Conservation (phyloP, 2,113 vertebrate species). For the Barbus barbus region DNA sequence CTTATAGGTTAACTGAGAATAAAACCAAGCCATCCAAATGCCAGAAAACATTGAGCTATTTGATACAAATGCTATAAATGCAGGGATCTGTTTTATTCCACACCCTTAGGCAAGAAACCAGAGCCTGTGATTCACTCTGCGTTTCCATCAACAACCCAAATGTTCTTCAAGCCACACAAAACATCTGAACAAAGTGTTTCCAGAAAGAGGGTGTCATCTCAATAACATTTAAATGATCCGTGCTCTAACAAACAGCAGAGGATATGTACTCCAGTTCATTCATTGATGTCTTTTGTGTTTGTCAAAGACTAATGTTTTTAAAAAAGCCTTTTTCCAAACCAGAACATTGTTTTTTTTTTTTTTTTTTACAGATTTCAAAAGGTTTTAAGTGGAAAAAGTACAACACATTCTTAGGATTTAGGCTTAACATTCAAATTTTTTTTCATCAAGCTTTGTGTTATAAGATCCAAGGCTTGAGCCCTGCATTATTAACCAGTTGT, state of each 20-base stretch:
- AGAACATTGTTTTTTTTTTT: too few species aligned
- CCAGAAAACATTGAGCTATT: background rate
- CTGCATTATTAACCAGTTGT: background rate
- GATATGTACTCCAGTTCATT: background rate
- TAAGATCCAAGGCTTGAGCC: background rate
- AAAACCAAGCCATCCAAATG: background rate
- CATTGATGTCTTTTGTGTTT: background rate
- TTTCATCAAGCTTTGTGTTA: background rate
- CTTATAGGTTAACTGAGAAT: background rate
- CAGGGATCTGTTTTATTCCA: background rate
- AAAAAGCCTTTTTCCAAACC: background rate
- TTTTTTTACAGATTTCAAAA: too few species aligned
- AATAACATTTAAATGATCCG: background rate
- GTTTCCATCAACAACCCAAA: background rate
- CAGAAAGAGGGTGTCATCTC: background rate
- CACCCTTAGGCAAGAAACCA: background rate
- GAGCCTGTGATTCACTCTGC: background rate
- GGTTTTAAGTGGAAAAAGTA: too few species aligned
- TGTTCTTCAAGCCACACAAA: background rate
- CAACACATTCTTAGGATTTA: too few species aligned
- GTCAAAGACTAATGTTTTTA: background rate
- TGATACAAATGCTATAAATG: background rate
- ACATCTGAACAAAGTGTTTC: background rate
- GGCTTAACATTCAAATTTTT: background rate
- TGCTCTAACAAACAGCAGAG: background rate